A percentile compares a stretch with the other conserved stretches of the same genome.
Evolutionary conservation across 1,140 invertebrate genomes (phyloP).

Genomic region (Conus betulinus): DNA sequence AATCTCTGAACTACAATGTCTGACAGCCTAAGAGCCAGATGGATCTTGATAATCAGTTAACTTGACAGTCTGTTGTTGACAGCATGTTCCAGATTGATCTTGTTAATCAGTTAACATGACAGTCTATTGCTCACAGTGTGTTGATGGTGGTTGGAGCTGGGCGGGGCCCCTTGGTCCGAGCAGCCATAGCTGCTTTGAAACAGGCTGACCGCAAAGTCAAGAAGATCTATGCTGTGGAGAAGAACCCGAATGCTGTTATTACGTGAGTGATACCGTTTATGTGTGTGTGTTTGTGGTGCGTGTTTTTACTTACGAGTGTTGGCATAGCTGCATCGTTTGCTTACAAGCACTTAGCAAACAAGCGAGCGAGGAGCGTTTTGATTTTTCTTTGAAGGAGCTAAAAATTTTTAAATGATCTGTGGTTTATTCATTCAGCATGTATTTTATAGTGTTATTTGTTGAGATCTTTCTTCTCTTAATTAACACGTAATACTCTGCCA

Average conservation of each 20-base stretch:
- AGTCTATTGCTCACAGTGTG: slow-evolving; percentile 54
- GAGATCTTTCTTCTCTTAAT: too few species aligned
- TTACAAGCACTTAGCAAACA: too few species aligned
- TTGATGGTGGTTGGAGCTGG: slow-evolving; percentile 84
- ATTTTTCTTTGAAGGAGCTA: too few species aligned
- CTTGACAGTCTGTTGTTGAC: too few species aligned
- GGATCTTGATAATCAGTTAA: too few species aligned
- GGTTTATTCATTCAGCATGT: too few species aligned
- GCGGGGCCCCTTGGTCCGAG: slow-evolving; percentile 93
- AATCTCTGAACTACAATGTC: neutral
- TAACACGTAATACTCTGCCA: neutral
- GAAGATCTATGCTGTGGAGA: slow-evolving; percentile 93
- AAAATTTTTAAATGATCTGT: too few species aligned
- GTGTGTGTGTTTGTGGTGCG: too few species aligned
- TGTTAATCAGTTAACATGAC: neutral
- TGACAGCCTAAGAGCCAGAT: neutral
- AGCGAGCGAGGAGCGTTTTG: too few species aligned
- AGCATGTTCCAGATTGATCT: neutral
- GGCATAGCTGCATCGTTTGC: too few species aligned
- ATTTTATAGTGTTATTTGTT: too few species aligned
- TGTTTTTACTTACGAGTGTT: too few species aligned
- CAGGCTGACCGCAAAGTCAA: slow-evolving; percentile 82
- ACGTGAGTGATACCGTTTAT: slow-evolving; percentile 79
- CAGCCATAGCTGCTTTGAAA: slow-evolving; percentile 87
- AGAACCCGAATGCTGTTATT: slow-evolving; percentile 97